These are phyloP conservation scores for Megalopta genalis DNA, from an alignment of 1,140 invertebrate genomes.

Conservation along the genomic window DNA sequence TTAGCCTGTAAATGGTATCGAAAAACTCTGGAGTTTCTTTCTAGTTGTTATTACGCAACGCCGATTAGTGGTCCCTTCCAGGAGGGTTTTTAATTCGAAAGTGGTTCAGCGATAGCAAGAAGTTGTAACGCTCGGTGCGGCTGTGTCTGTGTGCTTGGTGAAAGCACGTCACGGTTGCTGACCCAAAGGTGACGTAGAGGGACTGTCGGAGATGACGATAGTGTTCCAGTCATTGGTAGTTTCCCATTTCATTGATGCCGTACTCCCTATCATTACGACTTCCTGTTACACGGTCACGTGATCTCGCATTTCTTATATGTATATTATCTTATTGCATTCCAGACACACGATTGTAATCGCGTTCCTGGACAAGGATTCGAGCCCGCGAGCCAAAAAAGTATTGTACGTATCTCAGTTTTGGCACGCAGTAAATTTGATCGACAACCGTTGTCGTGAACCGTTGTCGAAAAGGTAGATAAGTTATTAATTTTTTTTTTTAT, in stretches of 20 bases:
- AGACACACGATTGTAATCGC: background rate
- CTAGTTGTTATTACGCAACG: no score
- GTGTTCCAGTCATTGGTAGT: slow-evolving; percentile 40
- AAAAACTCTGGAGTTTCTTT: no score
- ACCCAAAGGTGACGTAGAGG: slow-evolving; percentile 40
- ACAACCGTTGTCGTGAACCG: no score
- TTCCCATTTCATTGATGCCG: slow-evolving; percentile 45
- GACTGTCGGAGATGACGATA: slow-evolving; percentile 29
- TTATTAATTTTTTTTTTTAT: background rate
- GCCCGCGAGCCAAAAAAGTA: background rate
- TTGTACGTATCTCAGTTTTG: background rate
- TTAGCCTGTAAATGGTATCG: no score
- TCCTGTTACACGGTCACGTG: slow-evolving; percentile 8
- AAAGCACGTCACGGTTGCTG: slow-evolving; percentile 40
- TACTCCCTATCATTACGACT: slow-evolving; percentile 26
- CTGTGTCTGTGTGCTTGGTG: slow-evolving; percentile 7
- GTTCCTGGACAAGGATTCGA: background rate
- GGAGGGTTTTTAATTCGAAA: background rate
- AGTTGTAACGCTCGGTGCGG: slow-evolving; percentile 13
- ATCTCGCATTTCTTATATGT: background rate
- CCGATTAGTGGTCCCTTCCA: background rate
- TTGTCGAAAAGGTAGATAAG: no score
- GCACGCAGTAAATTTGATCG: background rate
- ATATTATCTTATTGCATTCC: background rate
- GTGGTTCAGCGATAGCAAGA: slow-evolving; percentile 3